Conservation (phyloP, 23 tunicate species). For the Botrylloides violaceus region DNA sequence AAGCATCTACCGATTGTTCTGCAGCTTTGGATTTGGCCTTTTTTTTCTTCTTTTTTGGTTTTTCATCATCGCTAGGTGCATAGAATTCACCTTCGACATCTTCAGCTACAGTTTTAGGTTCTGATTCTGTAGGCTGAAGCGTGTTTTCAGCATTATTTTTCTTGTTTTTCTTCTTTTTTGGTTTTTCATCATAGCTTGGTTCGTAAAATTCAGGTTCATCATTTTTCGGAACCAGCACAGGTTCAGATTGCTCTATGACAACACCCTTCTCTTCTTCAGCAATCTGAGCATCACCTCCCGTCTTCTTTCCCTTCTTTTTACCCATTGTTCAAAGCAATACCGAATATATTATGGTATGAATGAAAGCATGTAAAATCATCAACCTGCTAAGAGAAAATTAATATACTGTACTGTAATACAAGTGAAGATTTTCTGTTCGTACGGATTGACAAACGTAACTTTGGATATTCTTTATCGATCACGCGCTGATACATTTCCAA, state of each 20-base stretch:
- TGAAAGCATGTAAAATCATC: too few relatives aligned
- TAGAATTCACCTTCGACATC: slow-evolving; percentile 2
- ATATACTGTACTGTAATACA: too few relatives aligned
- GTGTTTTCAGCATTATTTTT: slow-evolving; percentile 9
- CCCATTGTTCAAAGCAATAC: not conserved
- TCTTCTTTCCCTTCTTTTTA: slow-evolving; percentile 16
- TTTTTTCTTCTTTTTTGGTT: slow-evolving; percentile 16
- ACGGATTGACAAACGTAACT: too few relatives aligned
- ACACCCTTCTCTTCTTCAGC: not conserved
- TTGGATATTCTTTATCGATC: too few relatives aligned
- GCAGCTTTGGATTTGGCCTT: not conserved
- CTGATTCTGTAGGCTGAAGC: not conserved
- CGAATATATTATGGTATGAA: too few relatives aligned
- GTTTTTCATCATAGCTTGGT: slow-evolving; percentile 11
- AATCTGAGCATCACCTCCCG: not conserved
- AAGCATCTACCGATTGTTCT: not conserved
- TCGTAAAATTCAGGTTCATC: slow-evolving; percentile 8
- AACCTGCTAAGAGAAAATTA: too few relatives aligned
- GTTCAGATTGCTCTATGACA: not conserved
- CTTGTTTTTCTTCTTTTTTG: slow-evolving; percentile 31
- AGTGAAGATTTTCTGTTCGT: too few relatives aligned
- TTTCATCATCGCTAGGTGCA: slow-evolving; percentile 20
- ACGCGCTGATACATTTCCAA: too few relatives aligned
- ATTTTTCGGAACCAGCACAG: not conserved
- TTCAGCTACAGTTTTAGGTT: not conserved